These are phyloP conservation scores for Protomyctophum bolini DNA, from an alignment of 2,113 vertebrate genomes.

Conservation along the genomic window DNA sequence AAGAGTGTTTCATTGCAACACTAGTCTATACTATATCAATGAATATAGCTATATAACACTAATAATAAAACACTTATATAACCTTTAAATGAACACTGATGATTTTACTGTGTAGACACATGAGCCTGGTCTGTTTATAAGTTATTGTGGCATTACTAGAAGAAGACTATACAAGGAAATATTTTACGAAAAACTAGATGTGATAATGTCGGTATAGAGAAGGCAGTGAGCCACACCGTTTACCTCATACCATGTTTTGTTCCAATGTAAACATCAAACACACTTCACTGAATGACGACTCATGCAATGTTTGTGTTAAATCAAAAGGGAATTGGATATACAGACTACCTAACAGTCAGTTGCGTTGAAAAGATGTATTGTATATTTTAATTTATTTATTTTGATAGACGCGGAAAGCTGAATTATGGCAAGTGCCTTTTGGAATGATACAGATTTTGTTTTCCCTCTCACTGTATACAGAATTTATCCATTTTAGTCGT, in stretches of 20 bases:
- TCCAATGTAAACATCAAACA: slow-evolving; percentile 1
- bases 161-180: slow-evolving; percentile 12
- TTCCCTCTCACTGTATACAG: slow-evolving; percentile 11
- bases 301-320: slow-evolving; percentile 19
- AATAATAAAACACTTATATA: too few relatives aligned
- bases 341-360: slow-evolving; percentile 48
- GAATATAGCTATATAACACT: too few relatives aligned
- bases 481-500: background rate
- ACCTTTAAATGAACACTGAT: too few relatives aligned
- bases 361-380: slow-evolving; percentile 42
- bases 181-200: background rate
- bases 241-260: slow-evolving; percentile 47
- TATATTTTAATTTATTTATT: slow-evolving; percentile 63
- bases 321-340: slow-evolving; percentile 41
- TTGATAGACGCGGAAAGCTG: slow-evolving; percentile 43
- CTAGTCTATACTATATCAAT: too few relatives aligned
- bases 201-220: slow-evolving; percentile 4
- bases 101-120: slow-evolving; percentile 1
- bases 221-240: slow-evolving; percentile 43
- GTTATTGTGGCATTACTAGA: slow-evolving; percentile 29
- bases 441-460: slow-evolving; percentile 58
- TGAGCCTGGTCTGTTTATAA: slow-evolving; percentile 29
- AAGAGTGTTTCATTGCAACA: too few relatives aligned
- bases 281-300: slow-evolving; percentile 5
- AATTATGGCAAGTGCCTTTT: slow-evolving; percentile 80